Conservation (phyloP, 2,888 invertebrate species). For the Microplitis deprimator region DNA sequence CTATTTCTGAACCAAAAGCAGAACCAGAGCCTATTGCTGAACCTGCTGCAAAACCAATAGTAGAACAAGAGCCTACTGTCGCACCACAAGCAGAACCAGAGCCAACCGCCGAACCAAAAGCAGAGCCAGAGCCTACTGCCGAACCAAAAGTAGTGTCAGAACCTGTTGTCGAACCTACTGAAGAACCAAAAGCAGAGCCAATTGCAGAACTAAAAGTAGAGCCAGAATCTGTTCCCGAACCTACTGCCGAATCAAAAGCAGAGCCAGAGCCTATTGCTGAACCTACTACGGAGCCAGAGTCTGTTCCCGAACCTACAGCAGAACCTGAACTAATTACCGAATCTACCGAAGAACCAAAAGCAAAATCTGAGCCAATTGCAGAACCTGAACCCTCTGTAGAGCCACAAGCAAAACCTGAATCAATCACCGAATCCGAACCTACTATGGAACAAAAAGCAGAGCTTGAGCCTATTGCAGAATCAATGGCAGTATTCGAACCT, state of each 20-base stretch:
- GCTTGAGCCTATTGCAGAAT: conserved; percentile 53
- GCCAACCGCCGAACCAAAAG: conserved; percentile 54
- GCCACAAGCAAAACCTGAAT: conserved; percentile 54
- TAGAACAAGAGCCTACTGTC: conserved; percentile 60
- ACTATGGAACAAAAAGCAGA: conserved; percentile 48
- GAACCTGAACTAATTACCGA: conserved; percentile 57
- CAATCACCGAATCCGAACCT: conserved; percentile 57
- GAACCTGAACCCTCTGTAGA: conserved; percentile 59
- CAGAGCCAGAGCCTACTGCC: conserved; percentile 52
- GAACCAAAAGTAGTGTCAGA: conserved; percentile 45
- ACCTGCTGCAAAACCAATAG: conserved; percentile 60
- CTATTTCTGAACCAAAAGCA: conserved; percentile 53
- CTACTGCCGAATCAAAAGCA: conserved; percentile 54
- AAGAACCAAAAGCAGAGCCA: conserved; percentile 54
- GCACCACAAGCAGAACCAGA: conserved; percentile 53
- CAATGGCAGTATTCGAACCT: conserved; percentile 41
- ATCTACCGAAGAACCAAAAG: conserved; percentile 60
- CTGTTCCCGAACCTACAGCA: conserved; percentile 58
- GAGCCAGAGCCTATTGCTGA: conserved; percentile 61
- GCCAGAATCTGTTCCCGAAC: conserved; percentile 51
- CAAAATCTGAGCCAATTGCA: conserved; percentile 59
- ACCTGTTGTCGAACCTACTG: conserved; percentile 48
- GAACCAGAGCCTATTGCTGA: conserved; percentile 57
- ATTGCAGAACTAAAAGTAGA: conserved; percentile 41
- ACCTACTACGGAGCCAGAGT: conserved; percentile 62